Conservation (phyloP, 2,888 invertebrate genomes). For the Galeopsomyia nigrocyanea region DNA sequence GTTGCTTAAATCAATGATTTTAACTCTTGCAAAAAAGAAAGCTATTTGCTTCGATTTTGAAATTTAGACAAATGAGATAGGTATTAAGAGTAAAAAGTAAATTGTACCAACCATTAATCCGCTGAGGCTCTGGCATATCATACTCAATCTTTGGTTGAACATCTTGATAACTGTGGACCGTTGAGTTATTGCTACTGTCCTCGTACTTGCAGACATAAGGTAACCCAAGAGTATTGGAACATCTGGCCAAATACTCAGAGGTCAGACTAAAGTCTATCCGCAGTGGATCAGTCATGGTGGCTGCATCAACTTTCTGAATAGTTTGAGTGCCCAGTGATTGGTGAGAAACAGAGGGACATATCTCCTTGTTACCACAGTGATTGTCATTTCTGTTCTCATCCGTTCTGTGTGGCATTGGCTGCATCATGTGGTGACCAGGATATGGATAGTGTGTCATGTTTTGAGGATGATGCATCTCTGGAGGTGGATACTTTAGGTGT, state of each 20-base stretch:
- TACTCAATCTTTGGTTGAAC: conserved; percentile 60
- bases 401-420: conserved; percentile 53
- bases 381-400: conserved; percentile 66
- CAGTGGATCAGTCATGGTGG: conserved; percentile 67
- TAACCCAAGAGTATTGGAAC: conserved; percentile 62
- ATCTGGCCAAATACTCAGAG: conserved; percentile 64
- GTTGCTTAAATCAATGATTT: no score
- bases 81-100: no score
- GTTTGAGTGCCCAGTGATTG: conserved; percentile 63
- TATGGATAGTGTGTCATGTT: conserved; percentile 56
- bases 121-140: conserved; percentile 61
- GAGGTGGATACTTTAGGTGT: conserved; percentile 60
- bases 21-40: no score
- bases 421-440: conserved; percentile 53
- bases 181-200: conserved; percentile 56
- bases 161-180: conserved; percentile 58
- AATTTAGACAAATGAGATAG: no score
- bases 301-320: conserved; percentile 65
- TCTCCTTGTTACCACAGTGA: conserved; percentile 62
- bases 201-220: conserved; percentile 64
- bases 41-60: no score
- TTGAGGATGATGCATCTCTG: conserved; percentile 56
- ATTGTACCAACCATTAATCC: conserved; percentile 59
- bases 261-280: conserved; percentile 65
- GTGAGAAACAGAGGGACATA: conserved; percentile 55